These are phyloP conservation scores for Lydus trimaculatus DNA, from an alignment of 2,888 invertebrate genomes.

Conservation along the genomic window DNA sequence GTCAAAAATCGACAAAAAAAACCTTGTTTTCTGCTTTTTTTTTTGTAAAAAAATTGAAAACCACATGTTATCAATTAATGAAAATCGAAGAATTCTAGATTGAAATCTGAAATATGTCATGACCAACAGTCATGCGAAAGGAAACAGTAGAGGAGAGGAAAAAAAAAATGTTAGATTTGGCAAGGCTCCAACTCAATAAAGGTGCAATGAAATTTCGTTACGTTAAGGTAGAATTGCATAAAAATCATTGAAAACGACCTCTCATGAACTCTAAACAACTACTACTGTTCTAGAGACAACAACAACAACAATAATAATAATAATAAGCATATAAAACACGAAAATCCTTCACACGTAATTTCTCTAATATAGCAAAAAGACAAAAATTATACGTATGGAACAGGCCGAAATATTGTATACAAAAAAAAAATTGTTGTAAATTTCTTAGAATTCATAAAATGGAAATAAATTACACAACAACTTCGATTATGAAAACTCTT, in stretches of 20 bases:
- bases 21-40: no score
- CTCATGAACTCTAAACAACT: conserved; percentile 44
- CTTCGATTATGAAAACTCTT: conserved; percentile 26
- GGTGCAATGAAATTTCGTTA: conserved; percentile 18
- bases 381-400: no score
- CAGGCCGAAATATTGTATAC: no score
- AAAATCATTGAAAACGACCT: conserved; percentile 53
- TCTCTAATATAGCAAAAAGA: conserved; percentile 9
- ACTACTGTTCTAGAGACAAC: conserved; percentile 32
- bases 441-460: not conserved
- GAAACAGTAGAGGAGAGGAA: not conserved
- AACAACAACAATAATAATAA: conserved; percentile 34
- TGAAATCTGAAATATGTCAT: not conserved
- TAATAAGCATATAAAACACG: conserved; percentile 28
- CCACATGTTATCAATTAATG: not conserved
- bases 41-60: no score
- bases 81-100: not conserved
- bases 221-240: conserved; percentile 45
- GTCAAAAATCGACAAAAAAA: not conserved
- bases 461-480: not conserved
- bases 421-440: conserved; percentile 9
- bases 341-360: conserved; percentile 41
- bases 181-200: conserved; percentile 24
- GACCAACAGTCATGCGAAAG: not conserved
- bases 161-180: conserved; percentile 22